phyloP scores from a whole-genome alignment of 64 coral and sea anemone genomes.

The Porites lutea region DNA sequence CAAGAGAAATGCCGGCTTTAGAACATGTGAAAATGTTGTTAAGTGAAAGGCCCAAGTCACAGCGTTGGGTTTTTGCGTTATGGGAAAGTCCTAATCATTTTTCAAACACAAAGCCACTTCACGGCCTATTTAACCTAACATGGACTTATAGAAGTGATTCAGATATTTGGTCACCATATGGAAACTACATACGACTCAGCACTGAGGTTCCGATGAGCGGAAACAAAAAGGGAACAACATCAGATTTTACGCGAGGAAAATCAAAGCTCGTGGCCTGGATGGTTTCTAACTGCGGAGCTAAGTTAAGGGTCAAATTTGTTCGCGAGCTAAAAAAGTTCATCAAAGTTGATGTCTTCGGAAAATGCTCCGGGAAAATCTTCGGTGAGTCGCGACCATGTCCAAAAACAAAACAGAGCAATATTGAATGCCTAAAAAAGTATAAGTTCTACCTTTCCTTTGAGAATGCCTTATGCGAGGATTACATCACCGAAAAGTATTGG shows the following conservation, averaged over 20 bases:
- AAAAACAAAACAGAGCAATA: background rate
- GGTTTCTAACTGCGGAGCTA: background rate
- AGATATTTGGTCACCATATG: background rate
- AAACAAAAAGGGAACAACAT: background rate
- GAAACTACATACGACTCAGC: background rate
- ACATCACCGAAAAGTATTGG: constrained; percentile 44
- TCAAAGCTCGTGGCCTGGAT: background rate
- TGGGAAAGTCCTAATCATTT: background rate
- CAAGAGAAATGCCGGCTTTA: background rate
- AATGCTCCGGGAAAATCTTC: background rate
- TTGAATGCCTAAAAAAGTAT: background rate
- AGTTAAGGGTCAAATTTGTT: background rate
- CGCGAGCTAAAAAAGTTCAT: background rate
- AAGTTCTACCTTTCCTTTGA: constrained; percentile 27
- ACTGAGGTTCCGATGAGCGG: background rate
- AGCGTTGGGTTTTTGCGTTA: background rate
- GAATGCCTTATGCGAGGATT: constrained; percentile 25
- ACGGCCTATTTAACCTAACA: background rate
- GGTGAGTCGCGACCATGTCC: background rate
- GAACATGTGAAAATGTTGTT: background rate
- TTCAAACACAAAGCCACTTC: background rate
- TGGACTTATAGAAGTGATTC: background rate
- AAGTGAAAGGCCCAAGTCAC: background rate
- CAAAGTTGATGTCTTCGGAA: too few relatives aligned
- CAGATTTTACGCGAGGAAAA: background rate